These are phyloP conservation scores for Stercorarius parasiticus DNA, from an alignment of 2,113 vertebrate genomes.

Conservation along the genomic window DNA sequence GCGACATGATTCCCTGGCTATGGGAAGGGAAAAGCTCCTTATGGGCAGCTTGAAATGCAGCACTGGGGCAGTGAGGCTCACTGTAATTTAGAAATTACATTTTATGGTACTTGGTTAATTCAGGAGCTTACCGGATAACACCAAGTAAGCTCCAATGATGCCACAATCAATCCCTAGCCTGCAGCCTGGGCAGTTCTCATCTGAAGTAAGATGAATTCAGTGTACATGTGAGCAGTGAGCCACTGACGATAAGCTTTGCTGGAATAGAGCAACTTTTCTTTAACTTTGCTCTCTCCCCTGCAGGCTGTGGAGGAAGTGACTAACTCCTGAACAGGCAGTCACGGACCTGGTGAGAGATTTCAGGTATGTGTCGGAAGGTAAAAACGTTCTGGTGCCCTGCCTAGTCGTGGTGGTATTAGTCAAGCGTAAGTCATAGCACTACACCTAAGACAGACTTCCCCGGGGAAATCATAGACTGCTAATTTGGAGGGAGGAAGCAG, in stretches of 20 bases:
- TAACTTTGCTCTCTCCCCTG: not conserved
- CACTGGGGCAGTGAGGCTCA: not conserved
- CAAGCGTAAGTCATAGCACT: not conserved
- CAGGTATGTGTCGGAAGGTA: conserved; percentile 8
- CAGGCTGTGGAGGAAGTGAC: conserved; percentile 14
- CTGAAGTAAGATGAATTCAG: not conserved
- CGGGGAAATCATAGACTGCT: not conserved
- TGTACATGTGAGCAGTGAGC: not conserved
- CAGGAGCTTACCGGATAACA: not conserved
- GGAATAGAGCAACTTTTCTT: not conserved
- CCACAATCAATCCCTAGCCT: not conserved
- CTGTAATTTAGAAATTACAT: not conserved
- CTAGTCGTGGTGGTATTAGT: not conserved
- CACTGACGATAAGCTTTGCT: not conserved
- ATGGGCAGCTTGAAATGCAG: not conserved
- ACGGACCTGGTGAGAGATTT: not conserved
- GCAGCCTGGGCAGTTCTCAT: not conserved
- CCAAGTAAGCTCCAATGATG: not conserved
- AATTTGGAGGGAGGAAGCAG: not conserved
- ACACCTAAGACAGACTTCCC: not conserved
- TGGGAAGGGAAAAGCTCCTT: not conserved
- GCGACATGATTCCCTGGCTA: not conserved
- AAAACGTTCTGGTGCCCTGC: not conserved
- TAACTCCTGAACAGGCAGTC: conserved; percentile 11
- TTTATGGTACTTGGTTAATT: not conserved